Evolutionary conservation across 2,113 vertebrate species (phyloP), one percentile per base, ranked within the genome.

Genomic region (Istiophorus platypterus): DNA sequence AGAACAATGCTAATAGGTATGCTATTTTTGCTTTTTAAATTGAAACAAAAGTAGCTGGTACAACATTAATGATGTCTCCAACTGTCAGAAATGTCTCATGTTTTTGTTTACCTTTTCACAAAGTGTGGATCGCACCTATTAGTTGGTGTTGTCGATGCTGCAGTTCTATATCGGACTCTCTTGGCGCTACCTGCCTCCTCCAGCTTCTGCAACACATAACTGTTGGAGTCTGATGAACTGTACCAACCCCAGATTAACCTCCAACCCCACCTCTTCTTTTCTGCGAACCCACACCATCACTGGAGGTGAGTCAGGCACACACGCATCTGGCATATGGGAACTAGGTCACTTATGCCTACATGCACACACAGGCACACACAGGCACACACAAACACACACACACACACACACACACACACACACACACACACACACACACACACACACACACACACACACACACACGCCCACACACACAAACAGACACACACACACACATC

Each of bases 171-270:
- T 88, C 87, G 86, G 80, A 84, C 82, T 86, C 54, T 85, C 69
- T 80, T 83, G 72, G 5, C 67, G 49, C 81, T 7, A 42, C 57
- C 52, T 71, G 49, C 63, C 84, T 65, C 37, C 37, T 73, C 42
- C 71, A 20, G 49, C 52, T 83, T 63, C 62, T 89, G 81, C 89
- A 75, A 26, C 78, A 67, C 88, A 92, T 94, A 91, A 82, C 84
- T 89, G 1, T 22, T 79, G 72, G 85, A 86, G 90, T 91, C 92
- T 93, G 89, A 92, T 92, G 82, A 95, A 81, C 79, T 93, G 88
- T 80, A 80, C 85, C 81, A 65, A 80, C 91, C 82, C 82, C 78
- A 89, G 86, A 85, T 88, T 94, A 94, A 95, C 94, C 93, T 93
- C 49, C 85, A 52, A 85, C 76, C 57, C 85, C 20, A 1, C 85